phyloP scores from a whole-genome alignment of 2,797 vertebrate species.

The Chromis chromis region DNA sequence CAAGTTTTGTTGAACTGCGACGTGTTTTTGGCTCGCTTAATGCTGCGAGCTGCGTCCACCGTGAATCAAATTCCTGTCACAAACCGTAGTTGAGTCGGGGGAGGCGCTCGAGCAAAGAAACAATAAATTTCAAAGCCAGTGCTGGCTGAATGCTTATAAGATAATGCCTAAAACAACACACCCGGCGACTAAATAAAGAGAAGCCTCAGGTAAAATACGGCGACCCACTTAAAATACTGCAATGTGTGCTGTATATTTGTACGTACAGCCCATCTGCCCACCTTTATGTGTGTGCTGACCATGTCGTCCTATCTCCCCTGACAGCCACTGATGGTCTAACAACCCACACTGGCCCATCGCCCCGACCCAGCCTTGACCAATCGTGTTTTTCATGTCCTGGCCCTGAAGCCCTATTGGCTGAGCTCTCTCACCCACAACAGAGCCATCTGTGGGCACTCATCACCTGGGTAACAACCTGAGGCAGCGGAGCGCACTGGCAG shows the following conservation, averaged over 20 bases:
- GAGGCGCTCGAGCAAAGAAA: constrained; percentile 6
- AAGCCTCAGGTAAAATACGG: neutral
- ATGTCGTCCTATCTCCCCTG: constrained; percentile 41
- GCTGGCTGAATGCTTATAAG: neutral
- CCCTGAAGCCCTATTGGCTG: constrained; percentile 68
- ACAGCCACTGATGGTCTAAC: constrained; percentile 61
- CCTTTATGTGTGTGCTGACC: neutral
- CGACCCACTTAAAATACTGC: neutral
- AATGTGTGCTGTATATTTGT: neutral
- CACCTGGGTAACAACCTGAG: constrained; percentile 74
- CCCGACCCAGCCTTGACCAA: constrained; percentile 67
- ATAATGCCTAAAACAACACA: neutral
- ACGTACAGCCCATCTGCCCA: constrained; percentile 29
- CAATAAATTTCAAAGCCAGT: neutral
- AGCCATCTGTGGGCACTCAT: constrained; percentile 76
- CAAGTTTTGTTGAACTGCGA: constrained; percentile 6
- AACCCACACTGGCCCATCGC: constrained; percentile 60
- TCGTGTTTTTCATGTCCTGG: constrained; percentile 59
- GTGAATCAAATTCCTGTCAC: constrained; percentile 16
- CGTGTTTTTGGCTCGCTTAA: constrained; percentile 13
- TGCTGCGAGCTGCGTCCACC: neutral
- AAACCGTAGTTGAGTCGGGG: constrained; percentile 18
- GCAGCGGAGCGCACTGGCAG: constrained; percentile 68
- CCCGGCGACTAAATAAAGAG: neutral
- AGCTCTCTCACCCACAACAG: constrained; percentile 71